A percentile compares a stretch with the other conserved stretches of the same genome.
phyloP scores from a whole-genome alignment of 2,888 invertebrate genomes.

The Athrips mouffetella region DNA sequence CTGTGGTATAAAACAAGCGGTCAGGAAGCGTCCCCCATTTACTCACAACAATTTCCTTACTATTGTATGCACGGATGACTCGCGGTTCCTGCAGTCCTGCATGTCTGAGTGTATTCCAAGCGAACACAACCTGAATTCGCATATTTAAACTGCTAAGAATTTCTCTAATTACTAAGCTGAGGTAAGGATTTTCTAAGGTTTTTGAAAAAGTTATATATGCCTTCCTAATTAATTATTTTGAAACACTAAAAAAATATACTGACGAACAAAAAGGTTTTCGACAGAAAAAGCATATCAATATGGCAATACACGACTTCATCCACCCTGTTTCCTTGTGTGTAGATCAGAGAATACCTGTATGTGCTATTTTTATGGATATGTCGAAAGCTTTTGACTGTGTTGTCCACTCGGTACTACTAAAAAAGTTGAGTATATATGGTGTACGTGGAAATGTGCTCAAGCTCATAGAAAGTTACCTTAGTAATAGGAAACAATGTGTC shows the following conservation, averaged over 20 bases:
- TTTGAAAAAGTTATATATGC: slow-evolving; percentile 17
- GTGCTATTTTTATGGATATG: slow-evolving; percentile 6
- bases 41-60: too few relatives aligned
- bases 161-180: slow-evolving; percentile 12
- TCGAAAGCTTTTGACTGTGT: slow-evolving; percentile 15
- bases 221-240: slow-evolving; percentile 6
- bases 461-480: too few relatives aligned
- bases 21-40: too few relatives aligned
- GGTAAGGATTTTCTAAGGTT: slow-evolving; percentile 15
- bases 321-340: not conserved
- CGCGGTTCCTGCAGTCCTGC: too few relatives aligned
- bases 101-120: too few relatives aligned
- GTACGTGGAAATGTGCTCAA: slow-evolving; percentile 13
- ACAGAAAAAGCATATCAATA: not conserved
- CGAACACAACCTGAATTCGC: too few relatives aligned
- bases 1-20: too few relatives aligned
- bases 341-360: too few relatives aligned
- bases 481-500: too few relatives aligned
- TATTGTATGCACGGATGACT: too few relatives aligned
- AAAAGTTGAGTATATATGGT: slow-evolving; percentile 11
- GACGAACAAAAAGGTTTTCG: slow-evolving; percentile 17
- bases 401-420: not conserved
- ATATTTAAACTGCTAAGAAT: too few relatives aligned
- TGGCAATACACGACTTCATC: slow-evolving; percentile 10
- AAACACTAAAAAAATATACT: slow-evolving; percentile 9